Evolutionary conservation across 2,113 vertebrate genomes (phyloP).

Genomic region (Polypterus senegalus): DNA sequence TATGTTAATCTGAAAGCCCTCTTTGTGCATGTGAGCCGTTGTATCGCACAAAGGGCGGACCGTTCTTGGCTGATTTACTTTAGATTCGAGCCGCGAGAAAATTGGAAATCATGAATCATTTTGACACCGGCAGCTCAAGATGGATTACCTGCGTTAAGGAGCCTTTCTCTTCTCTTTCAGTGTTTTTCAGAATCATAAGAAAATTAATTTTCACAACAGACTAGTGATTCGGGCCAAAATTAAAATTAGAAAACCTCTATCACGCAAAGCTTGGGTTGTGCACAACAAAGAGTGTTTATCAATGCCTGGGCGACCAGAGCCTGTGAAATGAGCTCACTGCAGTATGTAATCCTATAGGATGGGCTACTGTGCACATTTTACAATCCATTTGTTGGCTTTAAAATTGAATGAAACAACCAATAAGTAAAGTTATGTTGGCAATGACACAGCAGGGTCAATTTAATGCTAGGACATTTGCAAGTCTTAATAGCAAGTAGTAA

Average conservation of each 20-base stretch:
- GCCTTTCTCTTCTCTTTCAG: slow-evolving; percentile 40
- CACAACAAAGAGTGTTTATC: slow-evolving; percentile 29
- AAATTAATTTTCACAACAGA: slow-evolving; percentile 40
- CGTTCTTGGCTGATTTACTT: slow-evolving; percentile 50
- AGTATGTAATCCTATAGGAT: slow-evolving; percentile 30
- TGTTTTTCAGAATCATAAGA: slow-evolving; percentile 39
- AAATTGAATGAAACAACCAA: too few species aligned
- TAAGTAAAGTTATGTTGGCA: too few species aligned
- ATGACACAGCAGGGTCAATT: too few species aligned
- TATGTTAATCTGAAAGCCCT: slow-evolving; percentile 37
- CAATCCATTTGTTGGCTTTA: too few species aligned
- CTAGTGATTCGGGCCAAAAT: slow-evolving; percentile 28
- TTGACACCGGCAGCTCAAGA: slow-evolving; percentile 46
- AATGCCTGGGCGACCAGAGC: not conserved
- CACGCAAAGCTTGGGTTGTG: slow-evolving; percentile 10
- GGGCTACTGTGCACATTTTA: slow-evolving; percentile 1
- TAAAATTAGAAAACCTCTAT: slow-evolving; percentile 31
- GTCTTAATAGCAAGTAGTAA: too few species aligned
- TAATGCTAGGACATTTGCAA: too few species aligned
- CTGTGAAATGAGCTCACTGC: slow-evolving; percentile 20
- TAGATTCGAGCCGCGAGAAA: slow-evolving; percentile 52
- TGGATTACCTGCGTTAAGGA: slow-evolving; percentile 55
- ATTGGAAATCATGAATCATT: slow-evolving; percentile 71
- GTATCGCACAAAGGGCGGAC: slow-evolving; percentile 34
- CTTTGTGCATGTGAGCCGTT: slow-evolving; percentile 33